Conservation (phyloP, 2,888 invertebrate genomes). For the Thelaira solivaga region DNA sequence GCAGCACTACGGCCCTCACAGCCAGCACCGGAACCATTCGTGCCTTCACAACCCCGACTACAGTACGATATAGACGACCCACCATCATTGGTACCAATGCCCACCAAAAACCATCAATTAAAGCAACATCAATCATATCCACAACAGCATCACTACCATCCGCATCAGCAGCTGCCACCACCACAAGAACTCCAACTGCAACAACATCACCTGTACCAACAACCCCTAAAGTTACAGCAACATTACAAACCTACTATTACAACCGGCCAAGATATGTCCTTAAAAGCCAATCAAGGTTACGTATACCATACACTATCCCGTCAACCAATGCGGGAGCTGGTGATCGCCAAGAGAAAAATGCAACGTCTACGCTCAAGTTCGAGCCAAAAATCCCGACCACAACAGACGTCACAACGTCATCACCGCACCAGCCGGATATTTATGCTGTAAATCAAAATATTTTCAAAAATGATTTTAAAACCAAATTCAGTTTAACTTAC, state of each 20-base stretch:
- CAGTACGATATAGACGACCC: conserved; percentile 54
- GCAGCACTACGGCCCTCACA: conserved; percentile 57
- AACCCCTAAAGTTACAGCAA: conserved; percentile 34
- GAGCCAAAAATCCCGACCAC: conserved; percentile 32
- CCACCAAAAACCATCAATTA: conserved; percentile 67
- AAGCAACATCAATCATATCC: conserved; percentile 43
- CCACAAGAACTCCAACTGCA: conserved; percentile 29
- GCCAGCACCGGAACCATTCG: conserved; percentile 59
- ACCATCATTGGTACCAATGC: conserved; percentile 65
- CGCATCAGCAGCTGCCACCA: conserved; percentile 50
- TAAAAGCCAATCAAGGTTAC: conserved; percentile 53
- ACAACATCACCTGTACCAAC: conserved; percentile 18
- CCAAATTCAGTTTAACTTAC: conserved; percentile 50
- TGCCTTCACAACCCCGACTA: conserved; percentile 52
- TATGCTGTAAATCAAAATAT: conserved; percentile 81
- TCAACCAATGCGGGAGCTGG: conserved; percentile 28
- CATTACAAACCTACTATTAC: conserved; percentile 54
- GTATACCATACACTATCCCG: conserved; percentile 51
- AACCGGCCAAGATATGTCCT: conserved; percentile 50
- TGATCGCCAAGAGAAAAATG: conserved; percentile 48
- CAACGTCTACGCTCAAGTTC: conserved; percentile 40
- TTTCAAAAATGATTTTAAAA: conserved; percentile 43
- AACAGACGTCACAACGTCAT: conserved; percentile 63
- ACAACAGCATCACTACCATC: conserved; percentile 47
- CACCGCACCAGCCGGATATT: conserved; percentile 76